Evolutionary conservation across 2,888 invertebrate species (phyloP).

Genomic region (Mesochorus sp.): DNA sequence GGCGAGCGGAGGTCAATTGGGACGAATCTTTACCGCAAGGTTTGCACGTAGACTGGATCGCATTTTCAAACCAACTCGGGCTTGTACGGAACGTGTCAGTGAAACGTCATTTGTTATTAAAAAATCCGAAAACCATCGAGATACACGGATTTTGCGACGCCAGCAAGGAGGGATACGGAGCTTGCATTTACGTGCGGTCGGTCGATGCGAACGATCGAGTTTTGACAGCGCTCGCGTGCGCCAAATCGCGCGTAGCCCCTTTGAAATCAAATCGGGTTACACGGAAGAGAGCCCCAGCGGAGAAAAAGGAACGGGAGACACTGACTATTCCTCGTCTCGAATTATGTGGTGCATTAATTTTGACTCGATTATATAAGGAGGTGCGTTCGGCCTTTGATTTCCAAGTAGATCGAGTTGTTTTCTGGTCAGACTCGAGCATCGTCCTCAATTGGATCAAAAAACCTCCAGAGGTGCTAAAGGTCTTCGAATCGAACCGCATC

Average conservation of each 20-base stretch:
- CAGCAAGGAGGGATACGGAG: conserved; percentile 60
- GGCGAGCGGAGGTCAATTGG: conserved; percentile 48
- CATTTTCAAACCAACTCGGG: conserved; percentile 5
- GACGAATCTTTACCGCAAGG: conserved; percentile 46
- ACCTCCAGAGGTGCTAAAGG: conserved; percentile 29
- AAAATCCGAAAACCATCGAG: conserved; percentile 29
- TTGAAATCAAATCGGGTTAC: conserved; percentile 54
- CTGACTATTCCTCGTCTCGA: conserved; percentile 66
- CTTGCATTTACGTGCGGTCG: conserved; percentile 60
- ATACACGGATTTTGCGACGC: conserved; percentile 67
- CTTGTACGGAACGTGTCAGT: conserved; percentile 29
- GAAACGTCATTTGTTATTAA: neutral
- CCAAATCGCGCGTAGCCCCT: conserved; percentile 71
- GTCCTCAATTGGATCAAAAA: conserved; percentile 49
- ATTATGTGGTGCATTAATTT: conserved; percentile 65
- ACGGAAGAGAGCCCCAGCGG: conserved; percentile 2
- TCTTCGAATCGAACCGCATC: conserved; percentile 48
- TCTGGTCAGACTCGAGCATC: conserved; percentile 57
- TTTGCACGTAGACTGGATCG: conserved; percentile 27
- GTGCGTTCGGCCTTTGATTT: conserved; percentile 21
- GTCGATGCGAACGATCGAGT: conserved; percentile 20
- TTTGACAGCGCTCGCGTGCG: conserved; percentile 58
- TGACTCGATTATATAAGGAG: conserved; percentile 45
- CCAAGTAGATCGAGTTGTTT: neutral
- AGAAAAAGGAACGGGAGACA: conserved; percentile 14